Conservation (phyloP, 2,888 invertebrate genomes). For the Melolontha melolontha region DNA sequence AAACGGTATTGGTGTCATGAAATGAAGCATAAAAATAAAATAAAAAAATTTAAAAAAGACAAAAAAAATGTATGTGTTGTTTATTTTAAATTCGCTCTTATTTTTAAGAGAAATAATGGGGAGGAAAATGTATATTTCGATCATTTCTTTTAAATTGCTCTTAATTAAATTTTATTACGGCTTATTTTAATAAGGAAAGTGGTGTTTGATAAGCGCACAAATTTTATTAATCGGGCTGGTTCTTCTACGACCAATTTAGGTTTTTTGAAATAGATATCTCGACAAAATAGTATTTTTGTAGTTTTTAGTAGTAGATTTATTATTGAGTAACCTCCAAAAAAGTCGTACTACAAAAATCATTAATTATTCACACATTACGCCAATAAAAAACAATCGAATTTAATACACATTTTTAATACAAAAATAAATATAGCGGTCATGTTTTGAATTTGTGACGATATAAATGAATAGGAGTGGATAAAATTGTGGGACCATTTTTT, state of each 20-base stretch:
- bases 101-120: neutral
- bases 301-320: too few species aligned
- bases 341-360: too few species aligned
- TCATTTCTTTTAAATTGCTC: neutral
- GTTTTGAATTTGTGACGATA: too few species aligned
- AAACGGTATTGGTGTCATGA: neutral
- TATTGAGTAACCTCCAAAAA: too few species aligned
- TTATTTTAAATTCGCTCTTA: neutral
- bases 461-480: too few species aligned
- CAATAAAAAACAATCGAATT: too few species aligned
- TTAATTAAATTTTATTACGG: neutral
- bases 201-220: conserved; percentile 27
- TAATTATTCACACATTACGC: too few species aligned
- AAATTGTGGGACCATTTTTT: too few species aligned
- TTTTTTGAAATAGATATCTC: neutral
- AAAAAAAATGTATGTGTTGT: conserved; percentile 11
- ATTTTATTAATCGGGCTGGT: conserved; percentile 4
- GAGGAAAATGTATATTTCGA: neutral
- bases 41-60: neutral
- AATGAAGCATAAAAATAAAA: conserved; percentile 14
- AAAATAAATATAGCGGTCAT: too few species aligned
- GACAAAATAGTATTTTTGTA: too few species aligned
- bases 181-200: conserved; percentile 14
- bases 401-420: too few species aligned
- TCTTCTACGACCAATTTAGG: neutral